A percentile compares a stretch with the other conserved stretches of the same genome.
Evolutionary conservation across 1,140 invertebrate genomes (phyloP).

Genomic region (Spodoptera litura): DNA sequence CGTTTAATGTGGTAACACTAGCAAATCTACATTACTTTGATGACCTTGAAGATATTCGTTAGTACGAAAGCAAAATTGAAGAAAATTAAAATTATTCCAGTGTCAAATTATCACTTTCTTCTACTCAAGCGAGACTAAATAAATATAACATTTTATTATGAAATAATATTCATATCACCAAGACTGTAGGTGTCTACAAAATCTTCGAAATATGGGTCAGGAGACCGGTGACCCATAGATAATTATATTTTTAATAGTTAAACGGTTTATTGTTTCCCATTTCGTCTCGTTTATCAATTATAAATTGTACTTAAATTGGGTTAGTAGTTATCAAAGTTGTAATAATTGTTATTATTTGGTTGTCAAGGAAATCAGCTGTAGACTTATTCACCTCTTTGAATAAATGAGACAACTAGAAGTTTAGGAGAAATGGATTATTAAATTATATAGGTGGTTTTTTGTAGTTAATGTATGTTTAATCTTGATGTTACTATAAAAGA

Average conservation of each 20-base stretch:
- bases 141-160: slow-evolving; percentile 18
- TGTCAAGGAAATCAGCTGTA: slow-evolving; percentile 14
- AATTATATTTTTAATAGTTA: slow-evolving; percentile 68
- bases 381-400: slow-evolving; percentile 13
- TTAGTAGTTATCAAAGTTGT: slow-evolving; percentile 68
- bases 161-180: slow-evolving; percentile 32
- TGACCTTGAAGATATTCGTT: neutral
- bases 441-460: no score
- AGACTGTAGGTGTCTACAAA: slow-evolving; percentile 29
- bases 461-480: no score
- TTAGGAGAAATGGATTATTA: no score
- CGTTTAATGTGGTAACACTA: neutral
- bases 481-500: no score
- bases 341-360: slow-evolving; percentile 44
- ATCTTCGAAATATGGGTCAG: slow-evolving; percentile 64
- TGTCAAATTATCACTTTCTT: neutral
- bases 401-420: neutral
- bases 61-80: neutral
- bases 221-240: slow-evolving; percentile 70
- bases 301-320: slow-evolving; percentile 72
- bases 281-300: slow-evolving; percentile 68
- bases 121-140: neutral
- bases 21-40: neutral
- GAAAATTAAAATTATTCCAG: no score
- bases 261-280: slow-evolving; percentile 78